A percentile compares a stretch with the other conserved stretches of the same genome.
Evolutionary conservation across 2,888 invertebrate genomes (phyloP).

Genomic region (Willowsia nigromaculata): DNA sequence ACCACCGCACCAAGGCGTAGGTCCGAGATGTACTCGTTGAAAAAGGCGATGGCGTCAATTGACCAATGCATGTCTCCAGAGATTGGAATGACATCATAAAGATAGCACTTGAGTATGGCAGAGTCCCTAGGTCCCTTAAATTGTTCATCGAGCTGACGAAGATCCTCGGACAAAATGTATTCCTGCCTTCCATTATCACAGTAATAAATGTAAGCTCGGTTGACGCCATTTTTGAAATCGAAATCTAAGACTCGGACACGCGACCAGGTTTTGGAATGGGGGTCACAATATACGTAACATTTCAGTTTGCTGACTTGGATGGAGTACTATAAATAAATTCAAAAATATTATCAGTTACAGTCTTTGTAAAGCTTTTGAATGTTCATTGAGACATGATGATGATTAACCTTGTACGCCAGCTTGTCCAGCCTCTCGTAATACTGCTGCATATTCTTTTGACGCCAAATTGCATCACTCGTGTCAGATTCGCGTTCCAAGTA

Average conservation of each 20-base stretch:
- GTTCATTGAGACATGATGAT: too few relatives aligned
- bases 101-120: constrained; percentile 9
- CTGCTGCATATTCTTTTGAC: constrained; percentile 21
- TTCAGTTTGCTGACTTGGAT: constrained; percentile 28
- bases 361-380: background rate
- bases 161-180: background rate
- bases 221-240: background rate
- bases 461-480: background rate
- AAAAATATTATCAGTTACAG: background rate
- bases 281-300: constrained; percentile 34
- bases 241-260: constrained; percentile 18
- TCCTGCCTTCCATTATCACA: constrained; percentile 49
- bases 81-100: constrained; percentile 20
- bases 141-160: background rate
- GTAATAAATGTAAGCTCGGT: constrained; percentile 5
- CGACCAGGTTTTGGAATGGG: background rate
- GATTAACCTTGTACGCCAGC: background rate
- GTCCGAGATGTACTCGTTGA: background rate
- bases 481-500: constrained; percentile 36
- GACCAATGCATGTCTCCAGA: constrained; percentile 16
- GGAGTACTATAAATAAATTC: constrained; percentile 8
- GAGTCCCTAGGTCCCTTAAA: background rate
- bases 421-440: background rate
- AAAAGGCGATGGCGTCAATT: background rate
- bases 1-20: background rate